Percentiles rank a stretch among this genome's conserved stretches.
phyloP scores from a whole-genome alignment of 2,113 vertebrate species.

The Amphilophus citrinellus region DNA sequence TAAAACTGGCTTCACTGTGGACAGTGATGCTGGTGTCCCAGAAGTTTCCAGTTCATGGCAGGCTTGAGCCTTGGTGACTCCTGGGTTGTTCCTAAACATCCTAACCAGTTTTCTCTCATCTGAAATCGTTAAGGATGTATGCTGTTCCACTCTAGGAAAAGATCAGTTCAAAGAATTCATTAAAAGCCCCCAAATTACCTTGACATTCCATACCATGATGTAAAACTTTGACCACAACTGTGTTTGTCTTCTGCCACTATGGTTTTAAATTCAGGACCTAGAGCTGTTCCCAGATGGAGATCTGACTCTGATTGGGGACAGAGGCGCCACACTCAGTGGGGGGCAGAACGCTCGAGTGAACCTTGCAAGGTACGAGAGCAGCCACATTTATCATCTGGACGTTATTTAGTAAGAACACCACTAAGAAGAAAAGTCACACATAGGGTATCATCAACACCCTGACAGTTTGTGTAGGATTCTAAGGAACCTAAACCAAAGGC shows the following conservation, averaged over 20 bases:
- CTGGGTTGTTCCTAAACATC: too few species aligned
- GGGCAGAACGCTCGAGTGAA: slow-evolving; percentile 96
- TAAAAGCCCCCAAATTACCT: background rate
- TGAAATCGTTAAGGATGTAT: too few species aligned
- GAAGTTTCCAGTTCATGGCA: too few species aligned
- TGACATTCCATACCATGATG: background rate
- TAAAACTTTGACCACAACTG: too few species aligned
- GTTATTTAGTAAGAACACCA: background rate
- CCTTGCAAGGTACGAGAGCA: slow-evolving; percentile 85
- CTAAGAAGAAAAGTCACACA: background rate
- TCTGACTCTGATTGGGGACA: slow-evolving; percentile 91
- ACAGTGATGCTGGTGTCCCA: too few species aligned
- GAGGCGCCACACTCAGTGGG: slow-evolving; percentile 93
- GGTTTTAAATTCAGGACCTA: slow-evolving; percentile 84
- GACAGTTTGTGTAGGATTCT: background rate
- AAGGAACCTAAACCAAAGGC: background rate
- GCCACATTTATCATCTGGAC: background rate
- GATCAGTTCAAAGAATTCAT: background rate
- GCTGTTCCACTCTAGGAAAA: background rate
- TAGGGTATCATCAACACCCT: background rate
- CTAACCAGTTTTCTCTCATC: too few species aligned
- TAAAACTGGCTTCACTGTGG: too few species aligned
- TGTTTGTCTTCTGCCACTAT: background rate
- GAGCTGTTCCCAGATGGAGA: slow-evolving; percentile 90
- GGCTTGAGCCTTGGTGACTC: too few species aligned